phyloP scores from a whole-genome alignment of 2,888 invertebrate species.

The Sarcophaga rosellei region DNA sequence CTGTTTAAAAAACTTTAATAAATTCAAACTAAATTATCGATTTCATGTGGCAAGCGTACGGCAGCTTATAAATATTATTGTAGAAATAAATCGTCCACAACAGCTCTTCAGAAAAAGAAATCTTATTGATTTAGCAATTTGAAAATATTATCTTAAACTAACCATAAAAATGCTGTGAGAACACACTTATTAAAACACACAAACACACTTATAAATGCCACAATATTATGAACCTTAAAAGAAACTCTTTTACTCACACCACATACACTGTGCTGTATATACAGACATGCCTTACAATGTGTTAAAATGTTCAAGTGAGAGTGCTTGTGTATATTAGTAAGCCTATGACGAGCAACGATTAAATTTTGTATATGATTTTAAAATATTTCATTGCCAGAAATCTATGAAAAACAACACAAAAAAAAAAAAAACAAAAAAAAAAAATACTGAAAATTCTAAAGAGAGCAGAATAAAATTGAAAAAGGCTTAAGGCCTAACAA shows the following conservation, averaged over 20 bases:
- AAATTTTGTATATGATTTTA: constrained; percentile 53
- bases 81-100: constrained; percentile 27
- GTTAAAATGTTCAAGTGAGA: neutral
- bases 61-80: constrained; percentile 3
- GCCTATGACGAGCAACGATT: constrained; percentile 33
- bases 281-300: neutral
- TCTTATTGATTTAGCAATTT: constrained; percentile 59
- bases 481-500: constrained; percentile 56
- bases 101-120: constrained; percentile 9
- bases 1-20: neutral
- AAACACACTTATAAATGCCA: constrained; percentile 22
- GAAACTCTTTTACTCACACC: neutral
- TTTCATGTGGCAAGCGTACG: neutral
- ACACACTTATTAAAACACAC: neutral
- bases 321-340: neutral
- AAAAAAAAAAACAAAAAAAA: too few relatives aligned
- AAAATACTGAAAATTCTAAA: neutral
- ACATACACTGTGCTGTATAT: too few relatives aligned
- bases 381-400: constrained; percentile 43
- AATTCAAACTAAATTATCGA: neutral
- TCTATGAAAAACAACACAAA: neutral
- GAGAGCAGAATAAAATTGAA: constrained; percentile 1
- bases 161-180: constrained; percentile 48
- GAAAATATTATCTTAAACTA: constrained; percentile 64
- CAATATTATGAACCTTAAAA: constrained; percentile 28